These are phyloP conservation scores for Peromyscus nudipes DNA, from an alignment of 2,797 vertebrate genomes.

Conservation along the genomic window DNA sequence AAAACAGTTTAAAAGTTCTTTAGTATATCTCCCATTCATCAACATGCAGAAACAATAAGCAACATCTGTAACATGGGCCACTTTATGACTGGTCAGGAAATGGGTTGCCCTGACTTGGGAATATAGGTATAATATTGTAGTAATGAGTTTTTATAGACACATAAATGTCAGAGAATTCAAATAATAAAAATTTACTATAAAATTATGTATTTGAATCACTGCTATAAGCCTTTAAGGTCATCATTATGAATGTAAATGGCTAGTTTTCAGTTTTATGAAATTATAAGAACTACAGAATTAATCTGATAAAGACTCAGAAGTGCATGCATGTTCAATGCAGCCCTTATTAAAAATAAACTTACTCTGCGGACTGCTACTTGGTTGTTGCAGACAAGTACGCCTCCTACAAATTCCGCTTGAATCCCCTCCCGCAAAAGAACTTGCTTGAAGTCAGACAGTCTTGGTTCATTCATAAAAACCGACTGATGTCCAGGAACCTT, in stretches of 20 bases:
- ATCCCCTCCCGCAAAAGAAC: slow-evolving; percentile 97
- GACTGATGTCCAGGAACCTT: slow-evolving; percentile 98
- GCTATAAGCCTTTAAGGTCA: slow-evolving; percentile 42
- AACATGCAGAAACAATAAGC: slow-evolving; percentile 65
- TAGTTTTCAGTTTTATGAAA: slow-evolving; percentile 46
- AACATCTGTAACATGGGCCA: slow-evolving; percentile 49
- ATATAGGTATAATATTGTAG: slow-evolving; percentile 14
- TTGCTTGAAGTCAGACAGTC: slow-evolving; percentile 99
- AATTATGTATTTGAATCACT: slow-evolving; percentile 54
- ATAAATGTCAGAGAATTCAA: slow-evolving; percentile 64
- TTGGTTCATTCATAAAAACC: slow-evolving; percentile 99
- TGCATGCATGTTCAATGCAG: not conserved
- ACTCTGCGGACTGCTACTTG: slow-evolving; percentile 98
- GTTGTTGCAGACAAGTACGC: slow-evolving; percentile 99
- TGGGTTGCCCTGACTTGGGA: slow-evolving; percentile 17
- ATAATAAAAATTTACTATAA: slow-evolving; percentile 58
- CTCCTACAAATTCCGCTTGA: slow-evolving; percentile 99
- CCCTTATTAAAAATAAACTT: slow-evolving; percentile 84
- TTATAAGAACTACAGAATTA: slow-evolving; percentile 23
- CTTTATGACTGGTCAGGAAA: slow-evolving; percentile 61
- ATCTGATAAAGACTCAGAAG: slow-evolving; percentile 29
- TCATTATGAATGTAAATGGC: slow-evolving; percentile 45
- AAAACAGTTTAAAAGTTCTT: slow-evolving; percentile 71
- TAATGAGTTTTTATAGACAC: slow-evolving; percentile 64
- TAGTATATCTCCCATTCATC: slow-evolving; percentile 67